These are phyloP conservation scores for Odontocolon sp. DNA, from an alignment of 2,888 invertebrate species.

Conservation along the genomic window DNA sequence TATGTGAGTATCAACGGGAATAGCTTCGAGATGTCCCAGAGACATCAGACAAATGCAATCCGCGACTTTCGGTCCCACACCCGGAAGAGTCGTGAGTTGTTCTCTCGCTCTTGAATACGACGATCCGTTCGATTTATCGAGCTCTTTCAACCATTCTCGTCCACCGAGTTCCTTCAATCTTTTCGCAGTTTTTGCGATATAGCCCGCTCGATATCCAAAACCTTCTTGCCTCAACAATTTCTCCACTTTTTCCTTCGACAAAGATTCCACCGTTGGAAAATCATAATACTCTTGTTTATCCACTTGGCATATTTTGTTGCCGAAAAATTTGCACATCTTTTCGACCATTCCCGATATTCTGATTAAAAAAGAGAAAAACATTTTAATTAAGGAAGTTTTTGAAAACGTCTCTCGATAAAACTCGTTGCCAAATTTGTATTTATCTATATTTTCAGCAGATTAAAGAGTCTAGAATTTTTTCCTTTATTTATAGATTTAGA, in stretches of 20 bases:
- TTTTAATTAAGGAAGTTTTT: background rate
- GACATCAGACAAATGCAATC: slow-evolving; percentile 99
- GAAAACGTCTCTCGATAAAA: too few species aligned
- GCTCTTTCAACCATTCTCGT: slow-evolving; percentile 86
- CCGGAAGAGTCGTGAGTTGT: slow-evolving; percentile 90
- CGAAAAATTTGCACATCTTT: slow-evolving; percentile 91
- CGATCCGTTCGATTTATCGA: slow-evolving; percentile 83
- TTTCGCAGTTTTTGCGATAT: slow-evolving; percentile 89
- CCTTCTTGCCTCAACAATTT: slow-evolving; percentile 86
- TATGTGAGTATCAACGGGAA: slow-evolving; percentile 98
- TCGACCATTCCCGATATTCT: slow-evolving; percentile 96
- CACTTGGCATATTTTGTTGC: slow-evolving; percentile 87
- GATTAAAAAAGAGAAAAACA: slow-evolving; percentile 65
- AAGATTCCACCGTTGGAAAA: slow-evolving; percentile 89
- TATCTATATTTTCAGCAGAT: too few species aligned
- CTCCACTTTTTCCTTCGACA: slow-evolving; percentile 81
- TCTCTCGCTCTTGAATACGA: slow-evolving; percentile 88
- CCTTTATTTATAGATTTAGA: background rate
- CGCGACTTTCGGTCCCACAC: slow-evolving; percentile 98
- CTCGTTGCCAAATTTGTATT: too few species aligned
- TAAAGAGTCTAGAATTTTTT: background rate
- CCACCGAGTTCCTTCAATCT: slow-evolving; percentile 88
- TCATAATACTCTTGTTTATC: slow-evolving; percentile 86
- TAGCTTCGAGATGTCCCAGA: slow-evolving; percentile 91
- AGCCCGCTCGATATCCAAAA: slow-evolving; percentile 95